phyloP scores from a whole-genome alignment of 2,113 vertebrate species.

The Sclerurus mexicanus region DNA sequence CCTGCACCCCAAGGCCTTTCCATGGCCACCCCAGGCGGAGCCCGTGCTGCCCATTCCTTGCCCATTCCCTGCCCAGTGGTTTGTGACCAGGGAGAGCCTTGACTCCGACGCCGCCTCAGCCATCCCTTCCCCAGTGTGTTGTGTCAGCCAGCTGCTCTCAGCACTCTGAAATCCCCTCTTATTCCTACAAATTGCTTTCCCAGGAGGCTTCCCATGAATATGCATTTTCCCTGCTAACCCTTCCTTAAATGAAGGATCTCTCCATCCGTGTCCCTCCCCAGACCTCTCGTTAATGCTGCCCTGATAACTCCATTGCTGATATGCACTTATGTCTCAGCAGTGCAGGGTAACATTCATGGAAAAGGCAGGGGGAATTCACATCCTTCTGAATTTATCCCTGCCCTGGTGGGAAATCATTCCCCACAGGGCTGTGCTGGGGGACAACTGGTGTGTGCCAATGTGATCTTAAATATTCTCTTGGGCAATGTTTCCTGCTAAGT shows the following conservation, averaged over 20 bases:
- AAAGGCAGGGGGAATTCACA: neutral
- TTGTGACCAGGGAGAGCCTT: neutral
- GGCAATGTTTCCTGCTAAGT: neutral
- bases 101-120: neutral
- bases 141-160: neutral
- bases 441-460: neutral
- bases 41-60: neutral
- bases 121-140: neutral
- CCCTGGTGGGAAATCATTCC: neutral
- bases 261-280: neutral
- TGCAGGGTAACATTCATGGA: neutral
- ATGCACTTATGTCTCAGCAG: neutral
- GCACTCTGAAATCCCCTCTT: neutral
- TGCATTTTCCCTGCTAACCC: neutral
- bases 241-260: neutral
- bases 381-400: neutral
- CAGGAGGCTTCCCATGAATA: neutral
- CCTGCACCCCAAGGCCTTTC: neutral
- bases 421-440: neutral
- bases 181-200: conserved; percentile 6
- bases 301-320: neutral
- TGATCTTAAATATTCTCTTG: neutral
- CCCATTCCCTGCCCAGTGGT: neutral
- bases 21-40: no score
- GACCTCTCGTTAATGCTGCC: neutral